Percentiles rank a stretch among this genome's conserved stretches.
These are phyloP conservation scores for Linnaemya tessellans DNA, from an alignment of 2,888 invertebrate genomes.

Conservation along the genomic window DNA sequence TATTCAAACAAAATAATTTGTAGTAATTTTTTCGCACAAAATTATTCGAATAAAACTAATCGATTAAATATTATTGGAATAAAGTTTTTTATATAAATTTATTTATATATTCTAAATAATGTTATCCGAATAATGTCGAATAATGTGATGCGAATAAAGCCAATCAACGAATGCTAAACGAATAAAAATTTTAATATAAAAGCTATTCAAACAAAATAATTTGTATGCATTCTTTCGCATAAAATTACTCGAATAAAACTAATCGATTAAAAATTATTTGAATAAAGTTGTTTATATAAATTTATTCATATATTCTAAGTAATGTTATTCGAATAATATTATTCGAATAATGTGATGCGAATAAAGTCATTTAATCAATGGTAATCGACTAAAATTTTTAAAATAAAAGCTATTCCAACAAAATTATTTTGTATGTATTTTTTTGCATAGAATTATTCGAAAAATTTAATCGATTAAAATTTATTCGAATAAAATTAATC, in stretches of 20 bases:
- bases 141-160: neutral
- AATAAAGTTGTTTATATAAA: too few relatives aligned
- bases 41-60: too few relatives aligned
- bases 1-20: neutral
- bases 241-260: neutral
- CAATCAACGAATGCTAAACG: neutral
- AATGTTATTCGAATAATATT: too few relatives aligned
- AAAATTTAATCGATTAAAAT: neutral
- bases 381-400: neutral
- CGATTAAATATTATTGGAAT: too few relatives aligned
- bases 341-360: neutral
- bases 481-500: neutral
- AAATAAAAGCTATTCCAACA: neutral
- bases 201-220: neutral
- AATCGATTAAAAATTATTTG: too few relatives aligned
- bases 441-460: neutral
- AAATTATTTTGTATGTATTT: neutral
- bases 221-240: neutral
- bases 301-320: too few relatives aligned
- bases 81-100: too few relatives aligned
- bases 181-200: neutral
- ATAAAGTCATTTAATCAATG: neutral
- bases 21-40: neutral
- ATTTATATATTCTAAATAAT: too few relatives aligned
- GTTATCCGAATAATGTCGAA: too few relatives aligned